Conservation (phyloP, 2,888 invertebrate species). For the Tinea trinotella region DNA sequence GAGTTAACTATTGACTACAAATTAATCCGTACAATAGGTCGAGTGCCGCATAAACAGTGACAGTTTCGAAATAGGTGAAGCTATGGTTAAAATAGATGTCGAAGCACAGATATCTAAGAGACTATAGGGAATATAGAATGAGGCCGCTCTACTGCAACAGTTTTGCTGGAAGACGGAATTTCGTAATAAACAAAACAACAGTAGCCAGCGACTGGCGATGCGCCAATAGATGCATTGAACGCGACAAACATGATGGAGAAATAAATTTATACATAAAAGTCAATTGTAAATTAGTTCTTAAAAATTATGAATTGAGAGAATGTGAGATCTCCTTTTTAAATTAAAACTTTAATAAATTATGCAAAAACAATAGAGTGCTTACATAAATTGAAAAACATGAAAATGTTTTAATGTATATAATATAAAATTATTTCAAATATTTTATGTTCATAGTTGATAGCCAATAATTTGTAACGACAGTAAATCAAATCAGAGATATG, state of each 20-base stretch:
- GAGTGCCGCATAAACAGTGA: background rate
- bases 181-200: conserved; percentile 63
- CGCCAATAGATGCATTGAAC: conserved; percentile 35
- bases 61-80: conserved; percentile 14
- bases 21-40: background rate
- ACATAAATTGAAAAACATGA: too few species aligned
- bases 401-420: too few species aligned
- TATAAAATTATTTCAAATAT: too few species aligned
- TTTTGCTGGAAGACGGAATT: conserved; percentile 53
- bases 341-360: too few species aligned
- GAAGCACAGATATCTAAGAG: conserved; percentile 10
- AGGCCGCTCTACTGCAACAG: conserved; percentile 61
- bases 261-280: background rate
- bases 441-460: background rate
- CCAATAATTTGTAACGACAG: background rate
- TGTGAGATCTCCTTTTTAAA: too few species aligned
- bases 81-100: conserved; percentile 11
- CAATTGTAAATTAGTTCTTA: too few species aligned
- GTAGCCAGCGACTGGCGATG: conserved; percentile 37
- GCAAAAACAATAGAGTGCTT: too few species aligned
- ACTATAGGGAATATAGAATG: conserved; percentile 32
- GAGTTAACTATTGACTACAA: background rate
- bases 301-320: too few species aligned
- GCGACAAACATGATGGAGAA: background rate
- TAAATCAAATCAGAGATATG: conserved; percentile 2